Evolutionary conservation across 1,140 invertebrate species (phyloP), one percentile per base, ranked within the genome.

Genomic region (Parasteatoda tepidariorum): DNA sequence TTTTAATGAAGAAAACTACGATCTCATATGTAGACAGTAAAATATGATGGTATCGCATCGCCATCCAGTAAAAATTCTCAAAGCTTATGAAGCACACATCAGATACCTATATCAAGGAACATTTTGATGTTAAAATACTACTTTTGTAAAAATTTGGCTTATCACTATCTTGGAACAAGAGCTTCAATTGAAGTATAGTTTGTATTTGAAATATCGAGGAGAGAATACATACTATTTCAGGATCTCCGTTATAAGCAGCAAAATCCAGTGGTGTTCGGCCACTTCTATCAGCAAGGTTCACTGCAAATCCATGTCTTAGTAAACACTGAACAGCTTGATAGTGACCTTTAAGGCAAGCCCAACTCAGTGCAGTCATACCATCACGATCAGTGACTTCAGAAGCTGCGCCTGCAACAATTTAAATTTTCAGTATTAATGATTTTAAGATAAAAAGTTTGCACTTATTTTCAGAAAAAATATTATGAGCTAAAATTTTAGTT

Each of bases 211-310:
- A n/a, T n/a, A n/a, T n/a, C n/a, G n/a, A n/a, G n/a, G n/a, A n/a
- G n/a, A n/a, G n/a, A n/a, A 0, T 41, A 22, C 88, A 85, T 83
- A 91, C 91, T 62, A 90, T 88, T 85, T 91, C 89, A 41, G 92
- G 90, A 87, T 92, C 92, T 78, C 93, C 93, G 87, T 96, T 95
- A 88, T 95, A 96, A 1, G 95, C 94, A 6, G 96, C 96, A 74
- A 98, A 91, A 89, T 97, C 96, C 22, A 98, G 90, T 30, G 97
- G 95, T 6, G 95, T 97, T 70, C 96, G 91, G 22, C 96, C 96
- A 83, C 92, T 94, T 85, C 93, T 94, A 88, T 97, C 96, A 18
- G 92, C 92, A 85, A 94, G 93, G 67, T 92, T 90, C 0, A 98
- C 92, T 87, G 94, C 92, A 55, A 95, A 94, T 18, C 94, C 95